Base-by-base conservation (phyloP, 2,113 vertebrate species). In the Corythoichthys intestinalis region DNA sequence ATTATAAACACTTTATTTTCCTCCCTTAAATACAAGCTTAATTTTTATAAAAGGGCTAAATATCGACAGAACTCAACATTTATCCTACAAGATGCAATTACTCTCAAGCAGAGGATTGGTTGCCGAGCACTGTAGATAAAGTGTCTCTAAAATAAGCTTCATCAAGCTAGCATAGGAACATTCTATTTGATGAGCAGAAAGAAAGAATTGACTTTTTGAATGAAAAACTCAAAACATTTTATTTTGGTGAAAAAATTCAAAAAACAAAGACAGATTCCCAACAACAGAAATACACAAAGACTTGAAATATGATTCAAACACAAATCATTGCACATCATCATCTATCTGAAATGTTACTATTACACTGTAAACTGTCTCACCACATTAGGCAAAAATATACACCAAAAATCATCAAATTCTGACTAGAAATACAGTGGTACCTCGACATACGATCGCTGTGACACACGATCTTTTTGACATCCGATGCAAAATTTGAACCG, bases 141-240 rank as follows among this genome's bases (percentile, higher is more conserved):
- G 60, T 13, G 44, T 47, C 44, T 34, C 41, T 63, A 63, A 62
- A 62, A 62, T 62, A 62, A 63, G 61, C 61, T 63, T 47, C 44
- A 63, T 47, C 41, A 47, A 63, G n/a, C 41, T 47, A 63, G n/a
- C 41, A 62, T 1, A 9, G 47, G 17, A 62, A n/a, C 41, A 10
- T 20, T 12, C 9, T 20, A 62, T 15, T 46, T 6, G 44, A 28
- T 20, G 44, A 34, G 28, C 60, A 63, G 61, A 47, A 63, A 63
- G 2, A 1, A 62, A 12, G 9, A 62, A 9, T 12, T 38, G 13
- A 57, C 6, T 13, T 34, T 13, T 35, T 14, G 34, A 6, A 12
- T 1, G 28, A 13, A 35, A 10, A 15, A 37, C 20, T 28, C 20
- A 28, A 59, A 59, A 35, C 57, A 59, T 14, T 59, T 38, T 14